A percentile compares a stretch with the other conserved stretches of the same genome.
Evolutionary conservation across 2,113 vertebrate species (phyloP).

Genomic region (Thinocorus orbignyianus): DNA sequence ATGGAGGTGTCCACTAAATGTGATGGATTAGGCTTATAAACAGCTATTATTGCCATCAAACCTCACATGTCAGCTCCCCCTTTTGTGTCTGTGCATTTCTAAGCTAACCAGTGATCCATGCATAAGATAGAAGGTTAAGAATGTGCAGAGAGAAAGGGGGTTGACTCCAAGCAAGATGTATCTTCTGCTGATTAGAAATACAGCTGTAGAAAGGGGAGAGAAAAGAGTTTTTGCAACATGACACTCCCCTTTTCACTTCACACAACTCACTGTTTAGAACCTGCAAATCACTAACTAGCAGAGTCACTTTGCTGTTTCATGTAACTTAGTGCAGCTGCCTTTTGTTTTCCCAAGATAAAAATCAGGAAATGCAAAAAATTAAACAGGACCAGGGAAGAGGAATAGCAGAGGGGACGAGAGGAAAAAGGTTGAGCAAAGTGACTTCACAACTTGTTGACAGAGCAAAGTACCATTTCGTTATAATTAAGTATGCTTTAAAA

Average conservation of each 20-base stretch:
- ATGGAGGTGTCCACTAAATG: conserved; percentile 99
- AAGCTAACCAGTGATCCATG: conserved; percentile 99
- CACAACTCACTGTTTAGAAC: conserved; percentile 55
- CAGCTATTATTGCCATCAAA: conserved; percentile 98
- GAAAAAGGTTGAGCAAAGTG: conserved; percentile 45
- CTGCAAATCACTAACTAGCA: conserved; percentile 56
- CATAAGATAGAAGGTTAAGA: conserved; percentile 93
- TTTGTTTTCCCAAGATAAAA: conserved; percentile 79
- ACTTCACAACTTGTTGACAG: conserved; percentile 65
- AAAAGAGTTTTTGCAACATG: conserved; percentile 59
- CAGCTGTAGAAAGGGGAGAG: conserved; percentile 83
- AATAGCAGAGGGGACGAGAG: conserved; percentile 50
- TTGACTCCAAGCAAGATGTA: conserved; percentile 91
- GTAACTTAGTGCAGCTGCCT: conserved; percentile 72
- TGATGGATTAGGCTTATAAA: conserved; percentile 99
- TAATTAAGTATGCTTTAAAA: conserved; percentile 40
- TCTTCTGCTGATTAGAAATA: conserved; percentile 93
- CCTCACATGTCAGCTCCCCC: conserved; percentile 93
- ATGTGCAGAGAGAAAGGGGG: conserved; percentile 88
- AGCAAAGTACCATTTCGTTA: conserved; percentile 21
- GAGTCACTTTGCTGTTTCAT: conserved; percentile 62
- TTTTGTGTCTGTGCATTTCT: conserved; percentile 96
- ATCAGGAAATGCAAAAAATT: conserved; percentile 78
- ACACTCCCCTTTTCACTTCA: conserved; percentile 51
- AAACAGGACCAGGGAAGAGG: conserved; percentile 55